phyloP scores from a whole-genome alignment of 2,113 vertebrate species.

The Tapirus terrestris region DNA sequence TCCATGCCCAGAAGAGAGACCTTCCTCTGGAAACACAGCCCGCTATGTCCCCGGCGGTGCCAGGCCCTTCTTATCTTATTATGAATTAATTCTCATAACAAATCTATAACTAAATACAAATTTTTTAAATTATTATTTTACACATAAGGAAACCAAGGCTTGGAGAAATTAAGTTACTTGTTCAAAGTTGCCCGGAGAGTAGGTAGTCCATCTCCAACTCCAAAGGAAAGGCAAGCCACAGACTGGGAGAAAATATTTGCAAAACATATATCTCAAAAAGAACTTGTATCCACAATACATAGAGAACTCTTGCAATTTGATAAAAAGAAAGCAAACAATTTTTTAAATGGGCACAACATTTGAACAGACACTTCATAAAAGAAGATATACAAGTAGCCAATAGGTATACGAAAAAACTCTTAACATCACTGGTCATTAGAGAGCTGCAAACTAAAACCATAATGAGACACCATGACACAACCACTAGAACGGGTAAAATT shows the following conservation, averaged over 20 bases:
- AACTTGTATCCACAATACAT: neutral
- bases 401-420: neutral
- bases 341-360: neutral
- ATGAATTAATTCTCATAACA: neutral
- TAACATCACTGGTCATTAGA: neutral
- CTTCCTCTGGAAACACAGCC: neutral
- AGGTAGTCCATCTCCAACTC: neutral
- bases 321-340: neutral
- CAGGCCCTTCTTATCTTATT: neutral
- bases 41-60: neutral
- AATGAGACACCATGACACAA: neutral
- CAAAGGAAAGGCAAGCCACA: neutral
- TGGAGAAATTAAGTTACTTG: neutral
- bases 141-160: neutral
- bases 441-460: neutral
- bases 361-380: neutral
- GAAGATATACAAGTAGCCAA: neutral
- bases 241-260: neutral
- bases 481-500: neutral
- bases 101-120: neutral
- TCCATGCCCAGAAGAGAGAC: neutral
- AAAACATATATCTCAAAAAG: neutral
- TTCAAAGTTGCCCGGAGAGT: neutral
- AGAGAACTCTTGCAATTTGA: neutral
- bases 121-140: neutral